Evolutionary conservation across 53 echinoderm and acorn worm genomes (phyloP).

Genomic region (Patiria pectinifera): DNA sequence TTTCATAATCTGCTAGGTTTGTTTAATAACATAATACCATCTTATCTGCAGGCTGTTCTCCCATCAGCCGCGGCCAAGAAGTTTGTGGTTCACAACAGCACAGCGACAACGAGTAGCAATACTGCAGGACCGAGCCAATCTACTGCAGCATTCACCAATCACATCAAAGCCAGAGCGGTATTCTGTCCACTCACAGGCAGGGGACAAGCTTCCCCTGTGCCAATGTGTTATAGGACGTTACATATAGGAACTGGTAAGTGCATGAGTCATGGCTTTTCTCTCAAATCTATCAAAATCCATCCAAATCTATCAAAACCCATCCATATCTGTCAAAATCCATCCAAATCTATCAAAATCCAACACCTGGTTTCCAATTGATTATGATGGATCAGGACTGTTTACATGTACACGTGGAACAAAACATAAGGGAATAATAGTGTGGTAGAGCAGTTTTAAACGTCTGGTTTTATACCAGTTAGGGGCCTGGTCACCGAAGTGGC

Average conservation of each 20-base stretch:
- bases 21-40: not conserved
- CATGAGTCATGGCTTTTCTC: not conserved
- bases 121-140: constrained; percentile 22
- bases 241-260: constrained; percentile 89
- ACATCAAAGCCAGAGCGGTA: constrained; percentile 78
- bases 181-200: constrained; percentile 78
- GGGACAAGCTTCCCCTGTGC: constrained; percentile 64
- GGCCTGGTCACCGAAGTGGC: too few relatives aligned
- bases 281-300: too few relatives aligned
- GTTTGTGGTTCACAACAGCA: constrained; percentile 17
- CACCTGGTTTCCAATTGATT: too few relatives aligned
- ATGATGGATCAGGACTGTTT: too few relatives aligned
- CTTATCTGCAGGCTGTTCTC: not conserved
- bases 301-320: too few relatives aligned
- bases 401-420: too few relatives aligned
- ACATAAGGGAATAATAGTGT: too few relatives aligned
- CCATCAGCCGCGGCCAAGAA: constrained; percentile 51
- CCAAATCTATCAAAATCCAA: too few relatives aligned
- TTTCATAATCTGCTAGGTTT: not conserved
- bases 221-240: constrained; percentile 80
- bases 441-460: too few relatives aligned
- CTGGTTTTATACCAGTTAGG: too few relatives aligned
- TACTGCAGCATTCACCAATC: constrained; percentile 16
- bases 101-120: constrained; percentile 31
- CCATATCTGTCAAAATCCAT: too few relatives aligned